A percentile compares a stretch with the other conserved stretches of the same genome.
phyloP scores from a whole-genome alignment of 2,888 invertebrate species.

The Drosophila demipolita region DNA sequence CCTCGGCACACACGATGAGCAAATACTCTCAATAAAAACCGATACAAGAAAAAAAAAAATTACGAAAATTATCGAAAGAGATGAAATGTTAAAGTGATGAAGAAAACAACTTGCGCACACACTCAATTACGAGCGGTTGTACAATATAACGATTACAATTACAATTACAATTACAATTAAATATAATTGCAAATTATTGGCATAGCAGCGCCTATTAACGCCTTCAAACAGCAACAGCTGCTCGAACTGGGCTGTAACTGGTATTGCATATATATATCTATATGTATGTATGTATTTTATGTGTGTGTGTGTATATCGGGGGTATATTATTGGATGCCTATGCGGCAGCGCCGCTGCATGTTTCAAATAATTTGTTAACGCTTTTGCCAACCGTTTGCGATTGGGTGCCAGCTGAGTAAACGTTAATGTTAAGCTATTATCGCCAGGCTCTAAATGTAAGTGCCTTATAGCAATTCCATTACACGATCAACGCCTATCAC shows the following conservation, averaged over 20 bases:
- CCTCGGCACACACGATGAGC: conserved; percentile 50
- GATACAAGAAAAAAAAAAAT: conserved; percentile 30
- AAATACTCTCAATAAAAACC: conserved; percentile 61
- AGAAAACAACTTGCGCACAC: conserved; percentile 37
- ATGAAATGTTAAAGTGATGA: conserved; percentile 16
- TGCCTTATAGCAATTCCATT: conserved; percentile 62
- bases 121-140: conserved; percentile 56
- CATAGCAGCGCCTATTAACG: conserved; percentile 78
- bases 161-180: conserved; percentile 72
- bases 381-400: conserved; percentile 51
- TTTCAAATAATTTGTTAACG: conserved; percentile 76
- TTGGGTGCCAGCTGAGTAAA: conserved; percentile 71
- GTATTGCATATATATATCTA: conserved; percentile 11
- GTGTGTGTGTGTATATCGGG: conserved; percentile 8
- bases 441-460: conserved; percentile 54
- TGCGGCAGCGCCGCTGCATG: conserved; percentile 68
- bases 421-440: conserved; percentile 67
- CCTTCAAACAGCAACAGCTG: conserved; percentile 49
- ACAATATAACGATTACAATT: conserved; percentile 46
- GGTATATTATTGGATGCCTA: conserved; percentile 68
- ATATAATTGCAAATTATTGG: conserved; percentile 79
- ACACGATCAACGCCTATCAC: conserved; percentile 65
- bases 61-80: conserved; percentile 22
- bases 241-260: conserved; percentile 10
- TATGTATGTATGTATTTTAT: not conserved